Conservation (phyloP, 2,113 vertebrate genomes). For the Philantomba maxwellii region DNA sequence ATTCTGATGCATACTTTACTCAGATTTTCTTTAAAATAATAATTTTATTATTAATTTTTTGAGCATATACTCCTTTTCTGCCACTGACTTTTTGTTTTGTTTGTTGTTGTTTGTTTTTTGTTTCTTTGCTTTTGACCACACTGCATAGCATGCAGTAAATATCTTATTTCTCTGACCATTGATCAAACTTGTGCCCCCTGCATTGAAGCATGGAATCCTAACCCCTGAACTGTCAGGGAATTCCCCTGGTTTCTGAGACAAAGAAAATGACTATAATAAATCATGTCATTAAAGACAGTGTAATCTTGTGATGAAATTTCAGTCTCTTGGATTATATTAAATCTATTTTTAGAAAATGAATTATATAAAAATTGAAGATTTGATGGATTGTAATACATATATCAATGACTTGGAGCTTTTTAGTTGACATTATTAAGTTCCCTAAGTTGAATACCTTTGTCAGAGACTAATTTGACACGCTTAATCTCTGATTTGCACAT, state of each 20-base stretch:
- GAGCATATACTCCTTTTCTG: neutral
- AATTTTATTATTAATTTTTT: neutral
- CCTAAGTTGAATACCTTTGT: neutral
- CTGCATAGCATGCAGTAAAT: neutral
- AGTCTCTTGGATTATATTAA: neutral
- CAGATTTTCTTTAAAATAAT: neutral
- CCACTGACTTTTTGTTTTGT: neutral
- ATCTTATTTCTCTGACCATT: neutral
- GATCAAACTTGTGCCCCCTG: neutral
- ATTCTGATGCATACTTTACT: neutral
- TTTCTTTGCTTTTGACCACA: neutral
- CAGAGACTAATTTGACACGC: neutral
- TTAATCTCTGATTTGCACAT: neutral
- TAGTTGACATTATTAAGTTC: neutral
- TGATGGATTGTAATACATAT: neutral
- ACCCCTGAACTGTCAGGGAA: neutral
- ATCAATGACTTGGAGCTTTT: neutral
- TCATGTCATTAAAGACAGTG: neutral
- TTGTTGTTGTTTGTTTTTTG: neutral
- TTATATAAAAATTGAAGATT: neutral
- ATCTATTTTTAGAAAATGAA: neutral
- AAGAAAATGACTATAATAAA: neutral
- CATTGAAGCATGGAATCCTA: neutral
- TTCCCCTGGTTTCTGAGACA: neutral
- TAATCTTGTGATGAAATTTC: neutral